Evolutionary conservation across 2,888 invertebrate species (phyloP), one percentile per base, ranked within the genome.

Genomic region (Monochamus alternatus): DNA sequence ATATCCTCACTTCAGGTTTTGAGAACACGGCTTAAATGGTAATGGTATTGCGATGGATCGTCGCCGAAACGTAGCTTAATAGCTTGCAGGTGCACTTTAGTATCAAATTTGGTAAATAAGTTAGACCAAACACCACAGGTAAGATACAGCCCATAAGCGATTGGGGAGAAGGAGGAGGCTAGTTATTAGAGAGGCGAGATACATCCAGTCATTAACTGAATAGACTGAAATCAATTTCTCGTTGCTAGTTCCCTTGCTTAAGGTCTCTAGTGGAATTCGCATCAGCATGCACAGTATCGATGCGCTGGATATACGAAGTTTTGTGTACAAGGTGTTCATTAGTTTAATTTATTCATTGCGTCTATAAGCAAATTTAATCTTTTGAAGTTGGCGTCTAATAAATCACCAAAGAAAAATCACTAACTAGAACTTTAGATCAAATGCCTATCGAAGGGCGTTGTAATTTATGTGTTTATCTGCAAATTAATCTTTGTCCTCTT

Each of bases 201-300:
- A 55, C 55, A 55, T 55, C n/a, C 22, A 55, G 55, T 55, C 55
- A 55, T 55, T 55, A 55, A 55, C 14, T 55, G 55, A 55, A 55
- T 55, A 14, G 55, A 55, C 14, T 55, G 55, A 14, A 55, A 55
- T 55, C 55, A 55, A 55, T 55, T 55, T 55, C 55, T 55, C 14
- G 14, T 14, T 55, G 22, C 55, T 55, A 55, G 52, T 55, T 55
- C 55, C 55, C n/a, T n/a, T 22, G 8, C 55, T 55, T 55, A 55
- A 55, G n/a, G 12, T 4, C 55, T 22, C n/a, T 55, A 14, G n/a
- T n/a, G 55, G 55, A 55, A 55, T 55, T 55, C 55, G n/a, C 55
- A 5, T 55, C 55, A 55, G 14, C 55, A 55, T 55, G 55, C 55
- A 55, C 10, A n/a, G 55, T 55, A n/a, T 55, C 55, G 55, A n/a